A percentile compares a stretch with the other conserved stretches of the same genome.
phyloP scores from a whole-genome alignment of 2,113 vertebrate genomes.

The Entelurus aequoreus region DNA sequence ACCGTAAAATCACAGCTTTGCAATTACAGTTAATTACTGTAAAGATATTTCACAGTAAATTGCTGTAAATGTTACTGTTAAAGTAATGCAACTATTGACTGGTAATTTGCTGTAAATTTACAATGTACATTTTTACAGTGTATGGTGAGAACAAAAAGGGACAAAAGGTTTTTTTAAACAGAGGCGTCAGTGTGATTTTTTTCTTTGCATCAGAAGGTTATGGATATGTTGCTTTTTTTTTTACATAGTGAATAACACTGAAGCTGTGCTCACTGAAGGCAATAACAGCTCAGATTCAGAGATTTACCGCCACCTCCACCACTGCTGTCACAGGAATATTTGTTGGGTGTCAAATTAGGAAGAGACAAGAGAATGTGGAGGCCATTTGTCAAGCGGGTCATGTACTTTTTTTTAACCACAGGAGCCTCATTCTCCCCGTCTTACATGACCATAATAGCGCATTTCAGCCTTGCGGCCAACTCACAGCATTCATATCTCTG shows the following conservation, averaged over 20 bases:
- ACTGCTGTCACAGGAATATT: constrained; percentile 29
- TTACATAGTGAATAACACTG: constrained; percentile 34
- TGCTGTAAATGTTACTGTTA: no score
- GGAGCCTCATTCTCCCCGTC: constrained; percentile 36
- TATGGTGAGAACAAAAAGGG: constrained; percentile 21
- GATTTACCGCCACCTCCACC: constrained; percentile 29
- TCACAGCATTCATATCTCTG: constrained; percentile 17
- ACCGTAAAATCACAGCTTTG: no score
- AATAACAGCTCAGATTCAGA: constrained; percentile 21
- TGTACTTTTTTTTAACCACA: constrained; percentile 39
- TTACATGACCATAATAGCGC: constrained; percentile 44
- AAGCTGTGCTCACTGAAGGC: constrained; percentile 26
- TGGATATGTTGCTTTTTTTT: constrained; percentile 60
- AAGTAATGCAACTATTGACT: no score
- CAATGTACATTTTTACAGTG: no score
- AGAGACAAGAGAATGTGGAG: constrained; percentile 42
- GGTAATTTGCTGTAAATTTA: no score
- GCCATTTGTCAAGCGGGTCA: constrained; percentile 51
- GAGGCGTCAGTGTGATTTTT: constrained; percentile 35
- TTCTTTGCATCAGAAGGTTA: constrained; percentile 44
- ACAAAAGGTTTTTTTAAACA: constrained; percentile 14
- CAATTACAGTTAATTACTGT: no score
- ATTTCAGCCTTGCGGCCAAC: constrained; percentile 48
- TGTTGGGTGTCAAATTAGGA: constrained; percentile 35
- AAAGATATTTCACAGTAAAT: no score